These are phyloP conservation scores for Tachysurus fulvidraco DNA, from an alignment of 2,113 vertebrate species.

Conservation along the genomic window DNA sequence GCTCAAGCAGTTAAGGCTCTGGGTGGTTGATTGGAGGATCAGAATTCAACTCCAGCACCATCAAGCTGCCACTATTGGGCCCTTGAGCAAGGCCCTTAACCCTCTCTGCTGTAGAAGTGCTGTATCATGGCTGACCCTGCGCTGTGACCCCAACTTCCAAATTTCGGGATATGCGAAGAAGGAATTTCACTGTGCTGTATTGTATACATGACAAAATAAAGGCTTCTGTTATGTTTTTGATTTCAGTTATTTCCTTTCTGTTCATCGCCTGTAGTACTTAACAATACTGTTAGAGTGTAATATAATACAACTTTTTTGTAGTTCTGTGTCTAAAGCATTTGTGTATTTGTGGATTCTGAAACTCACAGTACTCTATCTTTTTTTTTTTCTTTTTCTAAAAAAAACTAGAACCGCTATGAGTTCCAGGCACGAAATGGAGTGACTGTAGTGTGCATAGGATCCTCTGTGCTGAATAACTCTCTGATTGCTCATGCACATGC, in stretches of 20 bases:
- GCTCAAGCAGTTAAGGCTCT: no score
- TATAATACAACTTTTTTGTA: not conserved
- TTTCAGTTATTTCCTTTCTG: not conserved
- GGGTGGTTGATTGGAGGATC: no score
- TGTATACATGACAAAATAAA: no score
- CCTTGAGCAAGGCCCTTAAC: no score
- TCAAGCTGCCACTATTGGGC: no score
- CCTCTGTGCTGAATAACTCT: slow-evolving; percentile 62
- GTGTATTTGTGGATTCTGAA: not conserved
- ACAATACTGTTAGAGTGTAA: not conserved
- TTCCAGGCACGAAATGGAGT: slow-evolving; percentile 36
- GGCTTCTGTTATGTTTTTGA: not conserved
- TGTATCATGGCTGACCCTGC: no score
- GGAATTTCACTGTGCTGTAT: no score
- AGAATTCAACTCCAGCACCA: no score
- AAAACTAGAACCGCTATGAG: not conserved
- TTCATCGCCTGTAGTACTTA: not conserved
- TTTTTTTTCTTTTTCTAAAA: not conserved
- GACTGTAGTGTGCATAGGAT: slow-evolving; percentile 28
- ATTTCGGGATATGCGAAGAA: no score
- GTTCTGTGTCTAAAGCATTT: not conserved
- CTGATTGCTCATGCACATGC: slow-evolving; percentile 64
- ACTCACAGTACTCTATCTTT: not conserved
- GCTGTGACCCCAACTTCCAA: no score
- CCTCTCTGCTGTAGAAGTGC: no score